Evolutionary conservation across 1,140 invertebrate genomes (phyloP).

Genomic region (Papilio polyxenes): DNA sequence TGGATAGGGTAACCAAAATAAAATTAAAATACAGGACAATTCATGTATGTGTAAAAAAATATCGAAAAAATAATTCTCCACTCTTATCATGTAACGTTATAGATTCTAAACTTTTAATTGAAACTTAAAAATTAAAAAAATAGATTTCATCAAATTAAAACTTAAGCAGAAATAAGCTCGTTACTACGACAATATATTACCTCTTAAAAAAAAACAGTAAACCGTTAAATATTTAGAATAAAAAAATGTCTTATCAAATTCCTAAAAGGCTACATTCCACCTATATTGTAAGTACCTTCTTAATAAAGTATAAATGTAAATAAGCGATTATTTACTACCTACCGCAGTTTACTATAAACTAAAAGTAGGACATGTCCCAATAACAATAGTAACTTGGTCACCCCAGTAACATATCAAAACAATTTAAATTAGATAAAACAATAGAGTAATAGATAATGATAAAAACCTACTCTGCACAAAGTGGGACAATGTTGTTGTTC

Average conservation of each 20-base stretch:
- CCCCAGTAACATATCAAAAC: constrained; percentile 17
- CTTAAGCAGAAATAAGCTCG: too few species aligned
- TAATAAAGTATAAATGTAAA: background rate
- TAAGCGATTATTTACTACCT: background rate
- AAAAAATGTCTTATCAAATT: too few species aligned
- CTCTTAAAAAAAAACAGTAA: too few species aligned
- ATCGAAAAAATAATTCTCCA: too few species aligned
- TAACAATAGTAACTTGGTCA: background rate
- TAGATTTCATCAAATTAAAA: too few species aligned
- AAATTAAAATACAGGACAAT: background rate
- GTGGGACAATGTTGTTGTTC: constrained; percentile 16
- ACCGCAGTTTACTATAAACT: background rate
- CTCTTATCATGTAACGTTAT: too few species aligned
- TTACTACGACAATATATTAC: too few species aligned
- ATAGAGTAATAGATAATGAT: constrained; percentile 20
- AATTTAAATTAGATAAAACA: constrained; percentile 25
- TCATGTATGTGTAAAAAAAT: background rate
- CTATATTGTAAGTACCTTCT: too few species aligned
- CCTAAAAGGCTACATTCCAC: too few species aligned
- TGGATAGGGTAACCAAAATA: background rate
- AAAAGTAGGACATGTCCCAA: background rate
- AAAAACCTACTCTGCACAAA: constrained; percentile 12
- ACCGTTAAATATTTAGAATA: too few species aligned
- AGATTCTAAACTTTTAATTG: too few species aligned
- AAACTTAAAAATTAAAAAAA: too few species aligned